Conservation (phyloP, 2,888 invertebrate species). For the Eilema sororculum region DNA sequence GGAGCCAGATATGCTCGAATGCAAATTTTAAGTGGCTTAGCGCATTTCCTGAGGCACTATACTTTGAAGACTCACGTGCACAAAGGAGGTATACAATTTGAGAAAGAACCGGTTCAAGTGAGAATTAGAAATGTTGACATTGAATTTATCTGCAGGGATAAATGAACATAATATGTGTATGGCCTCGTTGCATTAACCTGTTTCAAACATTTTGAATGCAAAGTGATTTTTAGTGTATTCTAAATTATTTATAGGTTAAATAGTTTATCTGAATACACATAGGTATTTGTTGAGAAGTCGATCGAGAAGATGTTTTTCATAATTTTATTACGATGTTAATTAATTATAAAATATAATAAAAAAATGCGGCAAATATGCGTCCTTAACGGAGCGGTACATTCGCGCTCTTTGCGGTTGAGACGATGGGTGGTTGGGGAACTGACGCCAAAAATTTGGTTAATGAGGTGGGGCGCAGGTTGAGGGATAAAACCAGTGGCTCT, state of each 20-base stretch:
- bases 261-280: neutral
- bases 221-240: neutral
- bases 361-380: too few relatives aligned
- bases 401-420: too few relatives aligned
- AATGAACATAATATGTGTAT: neutral
- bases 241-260: neutral
- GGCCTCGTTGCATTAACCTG: neutral
- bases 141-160: constrained; percentile 16
- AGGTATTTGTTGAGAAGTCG: neutral
- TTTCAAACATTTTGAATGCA: neutral
- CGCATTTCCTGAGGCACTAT: constrained; percentile 59
- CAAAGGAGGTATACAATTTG: constrained; percentile 55
- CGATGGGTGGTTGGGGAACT: too few relatives aligned
- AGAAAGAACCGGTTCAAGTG: constrained; percentile 60
- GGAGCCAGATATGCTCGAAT: constrained; percentile 68
- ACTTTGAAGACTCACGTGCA: constrained; percentile 52
- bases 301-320: neutral
- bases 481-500: too few relatives aligned
- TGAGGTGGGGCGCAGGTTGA: too few relatives aligned
- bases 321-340: too few relatives aligned
- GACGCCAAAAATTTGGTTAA: too few relatives aligned
- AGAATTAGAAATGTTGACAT: constrained; percentile 56
- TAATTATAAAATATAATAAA: too few relatives aligned
- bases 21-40: constrained; percentile 60
- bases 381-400: too few relatives aligned